Conservation (phyloP, 2,113 vertebrate species). For the Laterallus jamaicensis region DNA sequence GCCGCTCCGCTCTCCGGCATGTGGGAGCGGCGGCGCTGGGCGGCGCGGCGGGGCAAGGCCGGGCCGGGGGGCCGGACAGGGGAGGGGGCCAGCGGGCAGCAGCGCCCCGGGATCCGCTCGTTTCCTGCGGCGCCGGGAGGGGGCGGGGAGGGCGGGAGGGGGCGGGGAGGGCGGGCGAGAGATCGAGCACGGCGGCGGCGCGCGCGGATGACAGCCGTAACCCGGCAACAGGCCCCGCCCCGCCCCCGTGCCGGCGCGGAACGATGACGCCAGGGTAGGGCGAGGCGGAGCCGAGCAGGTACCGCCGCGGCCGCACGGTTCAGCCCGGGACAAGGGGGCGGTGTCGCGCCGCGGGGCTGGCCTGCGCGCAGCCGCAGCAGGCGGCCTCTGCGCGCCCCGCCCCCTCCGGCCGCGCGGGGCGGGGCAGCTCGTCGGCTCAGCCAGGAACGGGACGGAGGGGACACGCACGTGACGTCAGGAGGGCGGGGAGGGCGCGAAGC, state of each 20-base stretch:
- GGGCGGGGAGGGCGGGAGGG: not conserved
- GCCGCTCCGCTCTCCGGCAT: no score
- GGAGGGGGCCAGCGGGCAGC: not conserved
- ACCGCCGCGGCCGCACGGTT: no score
- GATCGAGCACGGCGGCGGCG: conserved; percentile 36
- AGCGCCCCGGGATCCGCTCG: not conserved
- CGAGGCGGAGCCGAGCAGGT: no score
- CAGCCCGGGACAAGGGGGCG: no score
- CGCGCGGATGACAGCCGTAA: conserved; percentile 59
- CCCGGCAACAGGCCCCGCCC: conserved; percentile 54
- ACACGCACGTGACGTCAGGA: not conserved
- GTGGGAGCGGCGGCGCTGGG: no score
- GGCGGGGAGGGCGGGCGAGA: not conserved
- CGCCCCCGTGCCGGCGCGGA: no score
- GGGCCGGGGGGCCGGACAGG: no score
- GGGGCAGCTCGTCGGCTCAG: not conserved
- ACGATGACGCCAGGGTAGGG: no score
- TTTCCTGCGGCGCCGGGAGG: not conserved
- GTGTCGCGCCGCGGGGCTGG: no score
- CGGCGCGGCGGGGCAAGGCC: no score
- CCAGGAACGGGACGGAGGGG: not conserved
- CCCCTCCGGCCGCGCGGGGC: not conserved
- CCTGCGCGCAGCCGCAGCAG: not conserved
- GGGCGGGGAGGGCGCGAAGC: not conserved
- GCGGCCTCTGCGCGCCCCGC: not conserved